phyloP scores from a whole-genome alignment of 1,140 invertebrate genomes.

The Holcopasites calliopsidis region DNA sequence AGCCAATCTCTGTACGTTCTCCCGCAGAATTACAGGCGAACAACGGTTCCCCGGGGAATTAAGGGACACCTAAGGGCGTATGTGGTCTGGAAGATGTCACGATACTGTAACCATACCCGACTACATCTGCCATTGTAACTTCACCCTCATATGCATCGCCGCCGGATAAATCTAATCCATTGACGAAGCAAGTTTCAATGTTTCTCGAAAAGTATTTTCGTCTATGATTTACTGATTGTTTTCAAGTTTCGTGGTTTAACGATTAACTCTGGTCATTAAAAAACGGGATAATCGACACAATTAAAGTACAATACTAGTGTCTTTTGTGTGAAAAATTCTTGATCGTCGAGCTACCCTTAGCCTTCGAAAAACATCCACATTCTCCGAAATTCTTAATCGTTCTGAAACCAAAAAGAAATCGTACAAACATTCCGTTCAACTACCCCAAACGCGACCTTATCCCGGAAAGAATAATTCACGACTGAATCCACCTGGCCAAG shows the following conservation, averaged over 20 bases:
- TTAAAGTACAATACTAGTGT: too few relatives aligned
- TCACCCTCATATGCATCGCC: conserved; percentile 28
- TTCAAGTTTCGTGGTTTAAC: too few relatives aligned
- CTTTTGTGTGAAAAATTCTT: too few relatives aligned
- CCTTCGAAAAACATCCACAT: too few relatives aligned
- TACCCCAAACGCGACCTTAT: not conserved
- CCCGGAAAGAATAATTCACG: not conserved
- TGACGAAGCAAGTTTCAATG: too few relatives aligned
- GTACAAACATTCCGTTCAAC: too few relatives aligned
- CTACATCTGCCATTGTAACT: conserved; percentile 44
- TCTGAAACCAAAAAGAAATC: conserved; percentile 1
- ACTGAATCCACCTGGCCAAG: conserved; percentile 5
- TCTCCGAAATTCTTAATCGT: not conserved
- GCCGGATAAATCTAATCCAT: conserved; percentile 15
- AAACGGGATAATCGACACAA: too few relatives aligned
- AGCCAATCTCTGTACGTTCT: conserved; percentile 64
- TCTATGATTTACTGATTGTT: too few relatives aligned
- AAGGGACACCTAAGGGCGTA: conserved; percentile 59
- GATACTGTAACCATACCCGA: conserved; percentile 49
- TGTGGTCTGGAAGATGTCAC: conserved; percentile 57
- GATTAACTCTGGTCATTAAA: too few relatives aligned
- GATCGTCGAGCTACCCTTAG: too few relatives aligned
- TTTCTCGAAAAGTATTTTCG: too few relatives aligned
- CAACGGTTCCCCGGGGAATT: conserved; percentile 59
- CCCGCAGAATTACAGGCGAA: conserved; percentile 61